phyloP scores from a whole-genome alignment of 2,888 invertebrate species.

The Empis livida region DNA sequence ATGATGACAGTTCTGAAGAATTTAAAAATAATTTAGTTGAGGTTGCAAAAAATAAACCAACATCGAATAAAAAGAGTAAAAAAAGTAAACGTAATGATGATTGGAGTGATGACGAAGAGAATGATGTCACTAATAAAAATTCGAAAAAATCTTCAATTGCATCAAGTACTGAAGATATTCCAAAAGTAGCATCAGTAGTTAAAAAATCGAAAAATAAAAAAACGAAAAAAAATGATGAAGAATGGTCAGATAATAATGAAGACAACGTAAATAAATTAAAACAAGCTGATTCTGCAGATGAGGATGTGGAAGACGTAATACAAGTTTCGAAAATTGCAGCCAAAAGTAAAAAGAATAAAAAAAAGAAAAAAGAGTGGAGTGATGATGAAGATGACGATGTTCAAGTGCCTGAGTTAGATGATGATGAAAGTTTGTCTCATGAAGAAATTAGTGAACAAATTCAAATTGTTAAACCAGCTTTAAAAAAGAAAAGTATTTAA shows the following conservation, averaged over 20 bases:
- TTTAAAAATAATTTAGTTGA: background rate
- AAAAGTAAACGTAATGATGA: conserved; percentile 38
- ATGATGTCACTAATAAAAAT: conserved; percentile 11
- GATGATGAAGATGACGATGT: conserved; percentile 21
- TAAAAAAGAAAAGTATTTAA: conserved; percentile 36
- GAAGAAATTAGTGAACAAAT: conserved; percentile 12
- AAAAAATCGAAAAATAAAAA: conserved; percentile 12
- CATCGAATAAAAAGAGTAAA: background rate
- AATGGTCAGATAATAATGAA: conserved; percentile 9
- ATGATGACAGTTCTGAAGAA: conserved; percentile 12
- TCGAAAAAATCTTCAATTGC: conserved; percentile 13
- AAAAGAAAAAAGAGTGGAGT: conserved; percentile 5
- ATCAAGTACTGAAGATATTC: conserved; percentile 9
- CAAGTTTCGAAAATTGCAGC: conserved; percentile 24
- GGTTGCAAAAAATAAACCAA: conserved; percentile 10
- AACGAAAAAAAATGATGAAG: conserved; percentile 12
- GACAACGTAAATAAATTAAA: background rate
- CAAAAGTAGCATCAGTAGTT: background rate
- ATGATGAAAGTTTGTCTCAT: background rate
- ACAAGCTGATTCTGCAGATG: background rate
- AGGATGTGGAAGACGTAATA: background rate
- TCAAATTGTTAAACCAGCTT: conserved; percentile 31
- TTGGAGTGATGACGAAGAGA: conserved; percentile 38
- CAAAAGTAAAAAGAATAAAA: conserved; percentile 26
- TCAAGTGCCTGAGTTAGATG: conserved; percentile 5